Base-by-base conservation (phyloP, 2,113 vertebrate species). In the Eulemur rufifrons region DNA sequence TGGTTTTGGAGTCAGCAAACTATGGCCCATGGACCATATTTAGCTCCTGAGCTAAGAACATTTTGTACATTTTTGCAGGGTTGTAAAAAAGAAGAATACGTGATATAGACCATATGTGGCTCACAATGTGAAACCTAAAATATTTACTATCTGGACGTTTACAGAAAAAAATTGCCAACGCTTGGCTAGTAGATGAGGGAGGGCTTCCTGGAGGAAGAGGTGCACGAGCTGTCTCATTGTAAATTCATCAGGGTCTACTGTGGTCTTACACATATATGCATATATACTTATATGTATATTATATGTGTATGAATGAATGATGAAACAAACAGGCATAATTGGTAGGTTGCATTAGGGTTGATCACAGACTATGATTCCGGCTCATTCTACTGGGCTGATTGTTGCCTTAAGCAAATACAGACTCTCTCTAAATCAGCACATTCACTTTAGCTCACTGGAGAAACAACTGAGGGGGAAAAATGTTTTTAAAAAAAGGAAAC, bases 141-240 rank as follows among this genome's bases (percentile, higher is more conserved):
- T 63, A 71, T 66, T 88, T 59, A 50, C 61, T 34, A 11, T 61
- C 34, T 86, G 86, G n/a, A 83, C 21, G 12, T 88, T 93, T 39
- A 61, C 14, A 63, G 77, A 68, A 92, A 88, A 61, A 50, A 34
- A 39, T 59, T 94, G 73, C 59, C 81, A 20, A 45, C 13, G 15
- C 34, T 66, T 91, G 37, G 63, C 25, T 76, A 78, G 63, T 32
- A 12, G 34, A 37, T 42, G 34, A 64, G 7, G n/a, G 66, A 86
- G 91, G 77, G 25, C 83, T 96, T 91, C 73, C 47, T 82, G 76
- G 78, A 78, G 71, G 81, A 83, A 80, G 74, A 76, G 39, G 64
- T 63, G 23, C 18, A 34, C 11, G 54, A 91, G 23, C 6, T 7
- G 0, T 59, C 37, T 74, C 6, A 27, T 84, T 39, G 68, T 25